phyloP scores from a whole-genome alignment of 2,113 vertebrate species.

The Thunnus thynnus region DNA sequence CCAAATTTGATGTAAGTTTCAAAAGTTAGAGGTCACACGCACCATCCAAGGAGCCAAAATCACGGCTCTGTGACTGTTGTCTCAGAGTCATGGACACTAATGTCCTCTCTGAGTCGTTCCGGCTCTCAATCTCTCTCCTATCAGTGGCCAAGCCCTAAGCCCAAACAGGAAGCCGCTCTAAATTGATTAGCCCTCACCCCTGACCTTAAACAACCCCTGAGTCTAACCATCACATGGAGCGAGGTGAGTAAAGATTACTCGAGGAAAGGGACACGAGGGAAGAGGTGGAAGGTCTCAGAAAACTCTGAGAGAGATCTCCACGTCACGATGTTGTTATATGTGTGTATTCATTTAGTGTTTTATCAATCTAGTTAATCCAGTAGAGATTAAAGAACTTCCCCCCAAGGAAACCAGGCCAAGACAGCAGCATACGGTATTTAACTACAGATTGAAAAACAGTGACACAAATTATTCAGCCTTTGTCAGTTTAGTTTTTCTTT shows the following conservation, averaged over 20 bases:
- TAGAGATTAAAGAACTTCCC: too few relatives aligned
- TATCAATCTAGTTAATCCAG: too few relatives aligned
- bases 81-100: background rate
- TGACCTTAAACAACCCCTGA: conserved; percentile 4
- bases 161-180: conserved; percentile 42
- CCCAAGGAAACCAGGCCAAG: too few relatives aligned
- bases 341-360: too few relatives aligned
- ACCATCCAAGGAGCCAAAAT: background rate
- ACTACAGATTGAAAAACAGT: too few relatives aligned
- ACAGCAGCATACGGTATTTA: too few relatives aligned
- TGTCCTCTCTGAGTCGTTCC: conserved; percentile 6
- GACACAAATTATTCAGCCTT: too few relatives aligned
- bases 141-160: background rate
- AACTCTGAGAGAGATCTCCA: too few relatives aligned
- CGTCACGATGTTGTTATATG: too few relatives aligned
- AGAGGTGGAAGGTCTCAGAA: too few relatives aligned
- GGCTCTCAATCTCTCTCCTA: background rate
- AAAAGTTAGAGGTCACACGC: background rate
- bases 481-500: too few relatives aligned
- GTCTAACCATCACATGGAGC: background rate
- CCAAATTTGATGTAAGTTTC: background rate
- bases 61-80: conserved; percentile 14
- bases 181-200: conserved; percentile 44
- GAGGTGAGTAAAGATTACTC: background rate
- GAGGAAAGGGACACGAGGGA: background rate